These are phyloP conservation scores for Drosophila busckii DNA, from an alignment of 1,140 invertebrate genomes.

Conservation along the genomic window DNA sequence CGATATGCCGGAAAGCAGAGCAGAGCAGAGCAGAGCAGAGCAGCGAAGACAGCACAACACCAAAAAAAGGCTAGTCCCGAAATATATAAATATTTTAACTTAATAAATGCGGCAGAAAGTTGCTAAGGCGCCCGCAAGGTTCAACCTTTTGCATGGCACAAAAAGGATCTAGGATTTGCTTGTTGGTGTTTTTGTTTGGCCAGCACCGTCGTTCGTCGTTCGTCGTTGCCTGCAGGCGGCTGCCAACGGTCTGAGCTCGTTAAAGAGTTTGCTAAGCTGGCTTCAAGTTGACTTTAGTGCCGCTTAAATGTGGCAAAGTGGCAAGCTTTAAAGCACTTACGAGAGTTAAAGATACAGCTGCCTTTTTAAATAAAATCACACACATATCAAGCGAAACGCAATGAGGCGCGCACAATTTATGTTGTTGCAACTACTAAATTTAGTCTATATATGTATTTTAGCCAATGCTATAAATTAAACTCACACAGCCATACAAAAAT, in stretches of 20 bases:
- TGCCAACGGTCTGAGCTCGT: background rate
- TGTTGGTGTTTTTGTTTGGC: conserved; percentile 23
- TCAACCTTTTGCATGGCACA: conserved; percentile 50
- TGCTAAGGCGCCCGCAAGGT: conserved; percentile 40
- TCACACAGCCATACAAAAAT: conserved; percentile 1
- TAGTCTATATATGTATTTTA: conserved; percentile 33
- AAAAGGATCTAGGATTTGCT: conserved; percentile 20
- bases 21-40: background rate
- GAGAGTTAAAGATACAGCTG: conserved; percentile 37
- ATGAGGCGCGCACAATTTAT: conserved; percentile 57
- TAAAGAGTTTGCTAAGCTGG: conserved; percentile 21
- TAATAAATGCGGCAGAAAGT: conserved; percentile 58
- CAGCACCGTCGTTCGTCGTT: too few relatives aligned
- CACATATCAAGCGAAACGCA: conserved; percentile 50
- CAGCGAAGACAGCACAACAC: too few relatives aligned
- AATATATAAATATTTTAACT: conserved; percentile 70
- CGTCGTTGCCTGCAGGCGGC: too few relatives aligned
- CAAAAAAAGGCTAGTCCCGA: too few relatives aligned
- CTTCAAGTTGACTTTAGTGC: conserved; percentile 38
- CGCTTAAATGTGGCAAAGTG: conserved; percentile 32
- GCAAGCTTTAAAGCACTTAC: too few relatives aligned
- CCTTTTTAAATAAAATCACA: conserved; percentile 58
- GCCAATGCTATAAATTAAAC: conserved; percentile 50
- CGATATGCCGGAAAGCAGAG: conserved; percentile 32
- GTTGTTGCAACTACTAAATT: too few relatives aligned